These are phyloP conservation scores for Drosophila kokeensis DNA, from an alignment of 2,888 invertebrate genomes.

Conservation along the genomic window DNA sequence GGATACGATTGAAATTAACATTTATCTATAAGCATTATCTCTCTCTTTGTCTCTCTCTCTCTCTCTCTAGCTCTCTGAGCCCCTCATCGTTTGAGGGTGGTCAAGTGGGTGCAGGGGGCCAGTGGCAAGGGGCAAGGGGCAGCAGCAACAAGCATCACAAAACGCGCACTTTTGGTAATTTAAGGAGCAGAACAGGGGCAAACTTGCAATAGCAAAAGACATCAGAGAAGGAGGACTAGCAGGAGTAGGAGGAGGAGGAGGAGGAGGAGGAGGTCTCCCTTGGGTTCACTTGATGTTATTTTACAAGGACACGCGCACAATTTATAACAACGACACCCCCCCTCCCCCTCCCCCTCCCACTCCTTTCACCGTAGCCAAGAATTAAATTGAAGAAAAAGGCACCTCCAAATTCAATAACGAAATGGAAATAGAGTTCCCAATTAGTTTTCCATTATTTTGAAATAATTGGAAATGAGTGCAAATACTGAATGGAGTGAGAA, in stretches of 20 bases:
- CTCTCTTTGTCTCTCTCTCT: neutral
- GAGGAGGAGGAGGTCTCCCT: conserved; percentile 17
- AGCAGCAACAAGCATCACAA: conserved; percentile 65
- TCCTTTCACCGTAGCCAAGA: neutral
- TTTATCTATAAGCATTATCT: neutral
- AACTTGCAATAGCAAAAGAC: conserved; percentile 37
- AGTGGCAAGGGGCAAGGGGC: neutral
- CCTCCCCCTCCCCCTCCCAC: neutral
- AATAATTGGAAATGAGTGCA: neutral
- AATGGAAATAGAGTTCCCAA: neutral
- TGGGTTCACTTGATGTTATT: conserved; percentile 75
- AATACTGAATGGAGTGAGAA: neutral
- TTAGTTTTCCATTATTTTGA: neutral
- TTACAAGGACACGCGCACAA: conserved; percentile 81
- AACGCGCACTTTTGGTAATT: conserved; percentile 69
- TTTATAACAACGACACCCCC: conserved; percentile 68
- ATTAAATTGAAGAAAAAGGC: conserved; percentile 1
- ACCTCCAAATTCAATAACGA: neutral
- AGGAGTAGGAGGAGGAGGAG: neutral
- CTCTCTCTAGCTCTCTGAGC: neutral
- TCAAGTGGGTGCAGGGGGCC: conserved; percentile 13
- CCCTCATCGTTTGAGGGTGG: conserved; percentile 28
- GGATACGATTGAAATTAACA: neutral
- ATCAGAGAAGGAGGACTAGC: neutral
- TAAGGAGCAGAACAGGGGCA: conserved; percentile 63